Percentiles rank a stretch among this genome's conserved stretches.
These are phyloP conservation scores for Silurus asotus DNA, from an alignment of 2,113 vertebrate genomes.

Conservation along the genomic window DNA sequence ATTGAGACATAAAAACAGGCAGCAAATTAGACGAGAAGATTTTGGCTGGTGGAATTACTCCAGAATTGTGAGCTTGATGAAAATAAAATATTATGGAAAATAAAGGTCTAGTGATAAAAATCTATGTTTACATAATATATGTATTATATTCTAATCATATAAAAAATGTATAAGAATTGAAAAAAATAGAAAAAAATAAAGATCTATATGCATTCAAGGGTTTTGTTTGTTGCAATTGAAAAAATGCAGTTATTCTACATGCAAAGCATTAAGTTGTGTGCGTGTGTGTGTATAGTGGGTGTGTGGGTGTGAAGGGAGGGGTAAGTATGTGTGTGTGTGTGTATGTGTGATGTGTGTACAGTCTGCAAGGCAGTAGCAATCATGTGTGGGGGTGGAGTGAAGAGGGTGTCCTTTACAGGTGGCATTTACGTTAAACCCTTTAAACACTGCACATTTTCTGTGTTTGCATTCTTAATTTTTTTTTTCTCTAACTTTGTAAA, in stretches of 20 bases:
- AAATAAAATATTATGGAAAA: background rate
- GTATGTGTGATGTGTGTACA: slow-evolving; percentile 35
- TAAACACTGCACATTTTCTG: background rate
- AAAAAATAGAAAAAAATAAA: too few species aligned
- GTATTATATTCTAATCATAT: too few species aligned
- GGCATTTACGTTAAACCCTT: slow-evolving; percentile 4
- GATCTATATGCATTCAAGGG: too few species aligned
- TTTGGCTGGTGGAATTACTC: background rate
- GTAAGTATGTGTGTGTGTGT: slow-evolving; percentile 5
- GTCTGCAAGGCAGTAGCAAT: background rate
- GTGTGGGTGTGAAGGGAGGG: slow-evolving; percentile 6
- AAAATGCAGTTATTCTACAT: background rate
- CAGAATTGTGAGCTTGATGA: background rate
- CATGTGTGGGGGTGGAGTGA: slow-evolving; percentile 21
- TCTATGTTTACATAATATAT: too few species aligned
- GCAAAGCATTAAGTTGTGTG: background rate
- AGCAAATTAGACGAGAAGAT: background rate
- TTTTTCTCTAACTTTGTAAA: too few species aligned
- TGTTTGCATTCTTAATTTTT: background rate
- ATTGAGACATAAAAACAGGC: background rate
- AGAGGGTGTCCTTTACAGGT: slow-evolving; percentile 20
- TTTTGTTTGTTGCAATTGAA: background rate
- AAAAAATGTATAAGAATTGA: too few species aligned
- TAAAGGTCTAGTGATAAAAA: background rate
- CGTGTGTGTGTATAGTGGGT: slow-evolving; percentile 6